Base-by-base conservation (phyloP, 2,113 vertebrate species). In the Crypturellus undulatus region DNA sequence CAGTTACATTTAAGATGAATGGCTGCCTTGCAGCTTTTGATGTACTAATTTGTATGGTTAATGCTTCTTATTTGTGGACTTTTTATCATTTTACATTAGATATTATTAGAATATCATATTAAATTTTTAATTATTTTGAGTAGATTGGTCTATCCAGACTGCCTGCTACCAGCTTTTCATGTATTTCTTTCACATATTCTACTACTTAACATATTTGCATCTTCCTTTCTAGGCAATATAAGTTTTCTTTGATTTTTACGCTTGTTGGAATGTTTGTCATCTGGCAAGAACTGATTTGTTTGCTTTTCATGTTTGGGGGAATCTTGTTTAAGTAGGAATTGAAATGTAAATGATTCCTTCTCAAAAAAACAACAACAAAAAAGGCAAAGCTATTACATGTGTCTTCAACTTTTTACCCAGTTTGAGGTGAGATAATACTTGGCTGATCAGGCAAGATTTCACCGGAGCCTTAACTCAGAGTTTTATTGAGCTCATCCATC, bases 31-130 rank as follows among this genome's bases (percentile, higher is more conserved):
- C 45, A 79, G n/a, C 63, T 79, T 87, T 64, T 87, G 88, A 84
- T 59, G 25, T 84, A 76, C 49, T 92, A 89, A 93, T 90, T 81
- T 84, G 36, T 58, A 36, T 90, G 70, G 52, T 91, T 94, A 88
- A 86, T 88, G 40, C 38, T 90, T 75, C 58, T 56, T 90, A 68
- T 91, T 94, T 95, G 77, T 86, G 90, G 90, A 68, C 40, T 77
- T 67, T 80, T 82, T 58, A 91, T 86, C 2, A 21, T 78, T 95
- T 85, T 89, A 78, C 73, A 25, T 87, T 91, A 81, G 58, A 70
- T 42, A 59, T 51, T 32, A 82, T 91, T 90, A 67, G 83, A 94
- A 79, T 42, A 26, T 63, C 92, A 69, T 45, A 42, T 93, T 93
- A 0, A 0, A 6, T 20, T 79, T 94, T 92, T 84, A 96, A 89